Conservation (phyloP, 2,888 invertebrate genomes). For the Drosophila prolongata region DNA sequence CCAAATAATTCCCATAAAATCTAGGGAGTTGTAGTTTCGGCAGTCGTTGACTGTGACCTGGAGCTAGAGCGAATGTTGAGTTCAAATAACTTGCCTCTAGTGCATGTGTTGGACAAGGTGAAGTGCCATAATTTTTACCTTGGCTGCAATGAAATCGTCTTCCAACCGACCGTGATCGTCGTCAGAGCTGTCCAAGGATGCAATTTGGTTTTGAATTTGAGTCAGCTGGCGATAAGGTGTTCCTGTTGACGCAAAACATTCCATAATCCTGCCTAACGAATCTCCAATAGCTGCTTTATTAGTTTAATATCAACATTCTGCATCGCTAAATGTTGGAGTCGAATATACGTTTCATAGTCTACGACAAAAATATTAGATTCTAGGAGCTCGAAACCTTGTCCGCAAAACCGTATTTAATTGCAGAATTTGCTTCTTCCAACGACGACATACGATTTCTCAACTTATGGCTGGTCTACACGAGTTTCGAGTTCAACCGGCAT, state of each 20-base stretch:
- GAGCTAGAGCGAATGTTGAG: not conserved
- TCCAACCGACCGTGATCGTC: too few relatives aligned
- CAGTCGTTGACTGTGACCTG: not conserved
- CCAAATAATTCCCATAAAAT: not conserved
- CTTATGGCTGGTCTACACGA: conserved; percentile 4
- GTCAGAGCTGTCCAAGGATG: too few relatives aligned
- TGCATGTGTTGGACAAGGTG: too few relatives aligned
- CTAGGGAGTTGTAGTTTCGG: not conserved
- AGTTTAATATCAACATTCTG: not conserved
- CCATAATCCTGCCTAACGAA: not conserved
- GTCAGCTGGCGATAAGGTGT: too few relatives aligned
- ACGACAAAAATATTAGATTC: not conserved
- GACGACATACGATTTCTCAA: conserved; percentile 1
- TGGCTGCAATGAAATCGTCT: too few relatives aligned
- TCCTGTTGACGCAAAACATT: not conserved
- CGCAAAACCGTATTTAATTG: conserved; percentile 1
- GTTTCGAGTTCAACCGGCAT: not conserved
- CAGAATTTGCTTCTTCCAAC: conserved; percentile 3
- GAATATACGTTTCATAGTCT: too few relatives aligned
- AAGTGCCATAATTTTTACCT: too few relatives aligned
- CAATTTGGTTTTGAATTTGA: too few relatives aligned
- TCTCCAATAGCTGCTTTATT: not conserved
- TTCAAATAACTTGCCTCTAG: not conserved
- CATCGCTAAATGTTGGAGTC: too few relatives aligned
- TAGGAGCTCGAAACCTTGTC: conserved; percentile 1